Conservation (phyloP, 2,888 invertebrate genomes). For the Tipula lateralis region DNA sequence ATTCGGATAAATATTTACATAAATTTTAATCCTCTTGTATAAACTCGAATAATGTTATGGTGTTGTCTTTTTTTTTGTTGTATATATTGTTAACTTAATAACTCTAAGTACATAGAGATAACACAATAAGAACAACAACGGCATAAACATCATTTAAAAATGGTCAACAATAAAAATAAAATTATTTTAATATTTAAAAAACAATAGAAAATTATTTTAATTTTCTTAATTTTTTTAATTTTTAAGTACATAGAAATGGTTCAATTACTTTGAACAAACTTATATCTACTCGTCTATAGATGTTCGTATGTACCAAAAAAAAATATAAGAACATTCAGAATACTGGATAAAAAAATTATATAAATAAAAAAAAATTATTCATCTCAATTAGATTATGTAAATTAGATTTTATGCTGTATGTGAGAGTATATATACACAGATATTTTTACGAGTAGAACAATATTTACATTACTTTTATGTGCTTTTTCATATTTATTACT, state of each 20-base stretch:
- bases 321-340: neutral
- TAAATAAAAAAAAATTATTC: neutral
- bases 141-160: neutral
- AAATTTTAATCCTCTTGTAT: slow-evolving; percentile 24
- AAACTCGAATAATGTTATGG: neutral
- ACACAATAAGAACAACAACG: neutral
- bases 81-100: neutral
- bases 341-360: neutral
- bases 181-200: slow-evolving; percentile 4
- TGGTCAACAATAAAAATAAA: slow-evolving; percentile 5
- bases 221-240: neutral
- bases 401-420: neutral
- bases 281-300: no score
- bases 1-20: slow-evolving; percentile 5
- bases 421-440: neutral
- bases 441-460: neutral
- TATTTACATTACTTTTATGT: neutral
- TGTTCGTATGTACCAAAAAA: neutral
- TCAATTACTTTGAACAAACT: neutral
- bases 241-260: neutral
- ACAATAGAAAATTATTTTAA: neutral
- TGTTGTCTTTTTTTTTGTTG: neutral
- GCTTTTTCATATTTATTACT: neutral
- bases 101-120: slow-evolving; percentile 1
- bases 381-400: slow-evolving; percentile 19